Conservation (phyloP, 2,113 vertebrate species). For the Psilopsiagon aurifrons region DNA sequence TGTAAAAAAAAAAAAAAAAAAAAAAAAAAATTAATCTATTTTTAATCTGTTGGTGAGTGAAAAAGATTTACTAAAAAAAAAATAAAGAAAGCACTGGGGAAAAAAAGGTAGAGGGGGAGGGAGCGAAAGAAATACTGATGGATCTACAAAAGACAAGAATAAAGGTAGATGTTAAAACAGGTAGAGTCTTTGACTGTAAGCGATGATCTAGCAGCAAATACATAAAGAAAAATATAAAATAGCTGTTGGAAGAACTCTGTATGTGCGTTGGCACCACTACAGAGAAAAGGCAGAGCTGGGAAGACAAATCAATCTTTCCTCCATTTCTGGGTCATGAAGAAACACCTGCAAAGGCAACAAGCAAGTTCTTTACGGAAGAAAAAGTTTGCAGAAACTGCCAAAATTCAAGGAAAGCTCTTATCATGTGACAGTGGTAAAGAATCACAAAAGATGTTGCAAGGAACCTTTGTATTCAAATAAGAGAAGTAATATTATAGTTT, state of each 20-base stretch:
- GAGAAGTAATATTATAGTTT: neutral
- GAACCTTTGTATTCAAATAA: neutral
- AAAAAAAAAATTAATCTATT: neutral
- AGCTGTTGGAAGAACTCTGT: neutral
- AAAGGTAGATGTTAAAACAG: neutral
- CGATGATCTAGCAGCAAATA: neutral
- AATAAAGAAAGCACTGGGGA: neutral
- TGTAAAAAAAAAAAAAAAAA: neutral
- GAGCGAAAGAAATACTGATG: neutral
- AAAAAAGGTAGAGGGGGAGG: neutral
- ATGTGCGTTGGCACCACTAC: neutral
- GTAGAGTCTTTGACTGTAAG: neutral
- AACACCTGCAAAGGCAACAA: slow-evolving; percentile 1
- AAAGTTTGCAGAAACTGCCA: neutral
- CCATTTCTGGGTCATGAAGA: slow-evolving; percentile 13
- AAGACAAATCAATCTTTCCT: slow-evolving; percentile 1
- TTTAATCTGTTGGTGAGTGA: neutral
- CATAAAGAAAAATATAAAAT: neutral
- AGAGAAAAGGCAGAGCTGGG: neutral
- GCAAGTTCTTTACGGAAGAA: neutral
- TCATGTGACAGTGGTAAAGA: neutral
- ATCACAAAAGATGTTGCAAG: neutral
- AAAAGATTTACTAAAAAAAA: neutral
- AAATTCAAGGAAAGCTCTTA: neutral
- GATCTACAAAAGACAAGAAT: neutral